Evolutionary conservation across 2,888 invertebrate species (phyloP), one percentile per base, ranked within the genome.

Genomic region (Odontocolon sp.): DNA sequence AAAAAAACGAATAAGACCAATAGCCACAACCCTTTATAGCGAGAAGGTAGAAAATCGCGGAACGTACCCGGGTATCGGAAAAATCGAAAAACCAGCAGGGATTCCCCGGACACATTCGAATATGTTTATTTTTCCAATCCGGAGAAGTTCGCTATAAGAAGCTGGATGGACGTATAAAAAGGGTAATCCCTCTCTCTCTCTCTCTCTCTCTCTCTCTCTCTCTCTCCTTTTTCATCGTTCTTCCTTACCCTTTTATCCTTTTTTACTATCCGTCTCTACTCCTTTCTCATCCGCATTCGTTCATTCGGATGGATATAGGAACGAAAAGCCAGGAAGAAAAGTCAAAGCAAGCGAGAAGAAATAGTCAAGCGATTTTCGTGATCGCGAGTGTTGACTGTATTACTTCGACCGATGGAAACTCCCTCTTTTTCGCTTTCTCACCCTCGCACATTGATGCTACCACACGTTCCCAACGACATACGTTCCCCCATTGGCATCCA

Each of bases 51-150:
- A n/a, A 47, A 52, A n/a, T 16, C 26, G 42, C 33, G 33, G 45
- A 64, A 47, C 42, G 59, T 38, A 5, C 23, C 14, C 36, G 59
- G 66, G 59, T 47, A 71, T 71, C 66, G 50, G 59, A 54, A 76
- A 71, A 71, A 61, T 56, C 16, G 28, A 45, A 11, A 57, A 47
- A 64, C 57, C 72, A 61, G 31, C 69, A 63, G 31, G 50, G 70
- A 73, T 79, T 70, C 56, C 52, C 50, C 61, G 57, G 54, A 71
- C 59, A 59, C 47, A 66, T 57, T 47, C 52, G 74, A 76, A 70
- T 68, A 77, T 79, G 59, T 79, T 79, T 79, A 79, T 79, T 74
- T n/a, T n/a, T 57, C 74, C 52, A 40, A 71, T 68, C 57, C 71
- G 57, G 64, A 73, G 61, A 70, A 63, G 72, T 57, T 64, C 23